These are phyloP conservation scores for Phainopepla nitens DNA, from an alignment of 2,113 vertebrate genomes.

Conservation along the genomic window DNA sequence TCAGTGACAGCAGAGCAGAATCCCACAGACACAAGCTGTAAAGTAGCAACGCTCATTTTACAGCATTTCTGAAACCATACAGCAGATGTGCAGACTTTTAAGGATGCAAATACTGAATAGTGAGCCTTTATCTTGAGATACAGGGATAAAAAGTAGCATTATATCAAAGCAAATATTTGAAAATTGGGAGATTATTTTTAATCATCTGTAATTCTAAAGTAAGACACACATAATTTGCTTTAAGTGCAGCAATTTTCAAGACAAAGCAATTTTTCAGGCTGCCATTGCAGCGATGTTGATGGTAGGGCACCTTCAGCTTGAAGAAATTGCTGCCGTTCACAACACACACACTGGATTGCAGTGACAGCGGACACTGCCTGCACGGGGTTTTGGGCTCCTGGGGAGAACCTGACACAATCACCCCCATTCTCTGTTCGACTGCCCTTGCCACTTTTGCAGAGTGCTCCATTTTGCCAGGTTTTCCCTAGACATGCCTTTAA, in stretches of 20 bases:
- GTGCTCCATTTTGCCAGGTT: not conserved
- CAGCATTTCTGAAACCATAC: not conserved
- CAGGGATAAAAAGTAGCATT: not conserved
- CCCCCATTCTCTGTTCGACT: not conserved
- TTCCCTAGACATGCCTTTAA: not conserved
- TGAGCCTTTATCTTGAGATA: not conserved
- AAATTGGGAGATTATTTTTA: not conserved
- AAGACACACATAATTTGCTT: not conserved
- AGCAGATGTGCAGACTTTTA: not conserved
- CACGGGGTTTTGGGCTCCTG: accelerated
- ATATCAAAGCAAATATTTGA: not conserved
- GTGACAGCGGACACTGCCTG: accelerated
- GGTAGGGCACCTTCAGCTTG: not conserved
- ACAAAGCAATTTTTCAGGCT: not conserved
- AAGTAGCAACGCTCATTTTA: not conserved
- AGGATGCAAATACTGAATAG: not conserved
- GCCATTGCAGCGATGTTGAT: not conserved
- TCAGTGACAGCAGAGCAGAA: not conserved
- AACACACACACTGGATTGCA: not conserved
- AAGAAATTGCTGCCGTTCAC: not conserved
- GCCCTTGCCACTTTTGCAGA: not conserved
- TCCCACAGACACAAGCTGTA: not conserved
- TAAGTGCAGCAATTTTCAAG: not conserved
- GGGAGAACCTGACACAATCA: not conserved
- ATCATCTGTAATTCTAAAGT: not conserved